Evolutionary conservation across 2,113 vertebrate genomes (phyloP).

Genomic region (Campylorhamphus procurvoides): DNA sequence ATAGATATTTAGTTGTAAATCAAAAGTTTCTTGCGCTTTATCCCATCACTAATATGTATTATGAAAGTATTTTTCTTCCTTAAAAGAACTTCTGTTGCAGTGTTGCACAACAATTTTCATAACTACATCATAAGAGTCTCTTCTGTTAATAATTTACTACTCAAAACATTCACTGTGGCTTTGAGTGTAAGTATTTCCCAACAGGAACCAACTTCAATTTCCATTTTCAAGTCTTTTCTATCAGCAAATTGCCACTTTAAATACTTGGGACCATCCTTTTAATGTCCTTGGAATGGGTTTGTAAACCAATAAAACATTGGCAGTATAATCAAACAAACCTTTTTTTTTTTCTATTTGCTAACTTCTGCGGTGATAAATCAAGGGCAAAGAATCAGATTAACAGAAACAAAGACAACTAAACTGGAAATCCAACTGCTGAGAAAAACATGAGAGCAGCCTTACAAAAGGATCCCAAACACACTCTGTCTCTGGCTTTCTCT

Average conservation of each 20-base stretch:
- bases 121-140: constrained; percentile 50
- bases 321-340: background rate
- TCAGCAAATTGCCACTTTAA: constrained; percentile 46
- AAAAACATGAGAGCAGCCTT: background rate
- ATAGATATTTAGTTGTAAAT: background rate
- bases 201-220: constrained; percentile 36
- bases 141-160: constrained; percentile 65
- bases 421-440: background rate
- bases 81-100: constrained; percentile 10
- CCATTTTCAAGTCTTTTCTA: constrained; percentile 43
- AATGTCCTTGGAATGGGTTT: background rate
- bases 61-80: constrained; percentile 47
- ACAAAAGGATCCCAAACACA: background rate
- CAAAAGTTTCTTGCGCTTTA: background rate
- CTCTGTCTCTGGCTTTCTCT: background rate
- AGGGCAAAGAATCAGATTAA: background rate
- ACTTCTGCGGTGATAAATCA: background rate
- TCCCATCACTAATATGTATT: background rate
- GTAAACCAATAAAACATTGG: background rate
- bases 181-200: constrained; percentile 43
- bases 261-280: constrained; percentile 10
- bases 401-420: background rate
- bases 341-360: background rate
- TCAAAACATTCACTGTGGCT: constrained; percentile 31
- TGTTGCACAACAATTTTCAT: constrained; percentile 54